Evolutionary conservation across 2,888 invertebrate species (phyloP), one percentile per base, ranked within the genome.

Genomic region (Acleris holmiana): DNA sequence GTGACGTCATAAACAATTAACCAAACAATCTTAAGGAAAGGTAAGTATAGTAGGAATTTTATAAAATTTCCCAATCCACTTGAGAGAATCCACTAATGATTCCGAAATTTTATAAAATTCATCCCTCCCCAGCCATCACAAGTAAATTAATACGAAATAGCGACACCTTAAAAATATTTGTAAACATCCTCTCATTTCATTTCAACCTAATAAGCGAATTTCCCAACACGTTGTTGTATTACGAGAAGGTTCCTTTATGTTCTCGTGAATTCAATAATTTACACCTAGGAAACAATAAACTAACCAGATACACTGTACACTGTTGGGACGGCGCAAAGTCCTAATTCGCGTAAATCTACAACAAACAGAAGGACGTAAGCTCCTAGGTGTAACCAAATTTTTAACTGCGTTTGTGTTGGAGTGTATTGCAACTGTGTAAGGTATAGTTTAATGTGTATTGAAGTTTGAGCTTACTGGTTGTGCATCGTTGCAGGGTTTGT

Each of bases 241-340:
- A 55, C 59, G 53, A 8, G 44, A 48, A 59, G 46, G 46, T 56
- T 59, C 59, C 54, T 65, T 64, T 65, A 65, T 49, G 65, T 54
- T 54, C n/a, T 29, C 21, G 25, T 41, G 54, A 54, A 55, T 60
- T 65, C 54, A 59, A 65, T 65, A 65, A 64, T 64, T 59, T 65
- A 65, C 54, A 54, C 49, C 49, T 49, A 35, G 35, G 41, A 54
- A 54, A 60, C 44, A 49, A 49, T 59, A 41, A 48, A 35, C 17
- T 55, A 49, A 54, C 40, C 48, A 44, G 21, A 2, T 3, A 23
- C 41, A 23, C 29, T 35, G 35, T 21, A 17, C 44, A 29, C 49
- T 49, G 48, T 15, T 5, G 35, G 17, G 3, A 35, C 25, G 48
- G 15, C 6, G 6, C 8, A 65, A 46, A 35, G 65, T 49, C 29